These are phyloP conservation scores for Anomalospiza imberbis DNA, from an alignment of 2,797 vertebrate species.

Conservation along the genomic window DNA sequence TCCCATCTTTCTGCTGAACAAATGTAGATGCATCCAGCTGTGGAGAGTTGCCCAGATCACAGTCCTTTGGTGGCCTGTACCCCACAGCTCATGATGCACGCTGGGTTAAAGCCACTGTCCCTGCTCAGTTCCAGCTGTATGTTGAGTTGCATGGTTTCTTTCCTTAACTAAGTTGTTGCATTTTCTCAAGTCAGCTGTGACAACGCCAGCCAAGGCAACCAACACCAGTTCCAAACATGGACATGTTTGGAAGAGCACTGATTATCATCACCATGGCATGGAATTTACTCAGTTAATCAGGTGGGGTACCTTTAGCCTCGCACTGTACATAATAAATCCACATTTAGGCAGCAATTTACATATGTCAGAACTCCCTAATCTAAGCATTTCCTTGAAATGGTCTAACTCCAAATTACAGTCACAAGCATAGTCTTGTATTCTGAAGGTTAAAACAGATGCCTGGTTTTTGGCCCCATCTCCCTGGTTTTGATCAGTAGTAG, in stretches of 20 bases:
- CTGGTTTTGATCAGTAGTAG: not conserved
- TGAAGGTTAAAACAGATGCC: not conserved
- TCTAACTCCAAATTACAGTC: not conserved
- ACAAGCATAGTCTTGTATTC: not conserved
- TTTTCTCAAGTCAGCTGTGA: not conserved
- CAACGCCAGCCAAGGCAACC: not conserved
- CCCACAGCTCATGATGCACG: fast-evolving
- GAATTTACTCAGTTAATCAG: not conserved
- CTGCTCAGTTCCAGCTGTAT: not conserved
- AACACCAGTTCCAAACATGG: not conserved
- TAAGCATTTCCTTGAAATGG: not conserved
- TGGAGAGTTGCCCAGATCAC: not conserved
- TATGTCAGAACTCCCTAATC: not conserved
- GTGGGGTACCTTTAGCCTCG: not conserved
- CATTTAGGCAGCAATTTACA: not conserved
- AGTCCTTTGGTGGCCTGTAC: not conserved
- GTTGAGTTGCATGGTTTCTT: not conserved
- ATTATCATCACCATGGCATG: not conserved
- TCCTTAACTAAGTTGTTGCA: not conserved
- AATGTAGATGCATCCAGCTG: not conserved
- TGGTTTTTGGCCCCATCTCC: not conserved
- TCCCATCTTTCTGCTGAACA: not conserved
- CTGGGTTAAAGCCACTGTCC: not conserved
- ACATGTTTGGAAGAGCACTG: not conserved
- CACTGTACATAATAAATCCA: not conserved